These are phyloP conservation scores for Spisula solida DNA, from an alignment of 2,888 invertebrate genomes.

Conservation along the genomic window DNA sequence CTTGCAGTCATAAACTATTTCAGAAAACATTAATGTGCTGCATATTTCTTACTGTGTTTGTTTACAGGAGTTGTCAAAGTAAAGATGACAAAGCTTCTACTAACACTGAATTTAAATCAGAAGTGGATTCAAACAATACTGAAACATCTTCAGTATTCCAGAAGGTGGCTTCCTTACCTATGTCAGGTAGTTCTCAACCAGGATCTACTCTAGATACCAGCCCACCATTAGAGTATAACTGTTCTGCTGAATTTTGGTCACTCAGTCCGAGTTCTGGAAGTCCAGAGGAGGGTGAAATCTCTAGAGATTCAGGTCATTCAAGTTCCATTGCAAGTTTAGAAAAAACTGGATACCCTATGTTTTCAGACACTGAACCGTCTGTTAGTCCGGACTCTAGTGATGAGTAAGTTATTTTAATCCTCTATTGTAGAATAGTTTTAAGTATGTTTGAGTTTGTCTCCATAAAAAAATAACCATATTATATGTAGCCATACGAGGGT, in stretches of 20 bases:
- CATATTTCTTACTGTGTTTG: background rate
- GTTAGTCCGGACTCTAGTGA: background rate
- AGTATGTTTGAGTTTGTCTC: no score
- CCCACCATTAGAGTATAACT: conserved; percentile 33
- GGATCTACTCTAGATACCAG: background rate
- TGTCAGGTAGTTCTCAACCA: background rate
- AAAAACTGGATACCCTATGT: conserved; percentile 15
- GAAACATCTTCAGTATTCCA: background rate
- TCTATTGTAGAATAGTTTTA: no score
- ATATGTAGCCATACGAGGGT: no score
- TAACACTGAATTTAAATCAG: background rate
- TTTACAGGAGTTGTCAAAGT: background rate
- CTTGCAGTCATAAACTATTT: no score
- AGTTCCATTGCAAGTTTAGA: conserved; percentile 52
- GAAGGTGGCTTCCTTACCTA: background rate
- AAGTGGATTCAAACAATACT: background rate
- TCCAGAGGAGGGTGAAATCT: background rate
- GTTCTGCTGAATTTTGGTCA: conserved; percentile 66
- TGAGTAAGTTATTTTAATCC: background rate
- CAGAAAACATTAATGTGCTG: background rate
- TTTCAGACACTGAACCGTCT: background rate
- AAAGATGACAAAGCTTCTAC: background rate
- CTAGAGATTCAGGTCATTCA: conserved; percentile 63
- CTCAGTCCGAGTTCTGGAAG: conserved; percentile 50
- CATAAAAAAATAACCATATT: no score